Base-by-base conservation (phyloP, 2,888 invertebrate genomes). In the Agelastica alni region DNA sequence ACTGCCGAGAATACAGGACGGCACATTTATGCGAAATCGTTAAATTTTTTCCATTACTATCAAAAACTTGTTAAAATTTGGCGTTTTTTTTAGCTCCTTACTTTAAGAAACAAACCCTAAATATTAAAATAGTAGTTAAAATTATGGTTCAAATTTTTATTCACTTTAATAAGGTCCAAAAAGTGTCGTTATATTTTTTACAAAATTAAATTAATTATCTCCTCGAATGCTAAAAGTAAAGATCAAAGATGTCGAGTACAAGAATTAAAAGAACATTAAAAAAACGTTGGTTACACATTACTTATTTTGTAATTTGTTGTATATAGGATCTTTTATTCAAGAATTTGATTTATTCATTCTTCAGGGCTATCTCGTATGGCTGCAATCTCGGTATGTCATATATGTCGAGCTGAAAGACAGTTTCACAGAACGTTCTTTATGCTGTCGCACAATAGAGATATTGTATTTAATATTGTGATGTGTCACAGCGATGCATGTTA, bases 401-500 rank as follows among this genome's bases (percentile, higher is more conserved):
- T n/a, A 66, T 65, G 61, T 48, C 60, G 58, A 62, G 60, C 51
- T 53, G 52, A 62, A 62, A 56, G 65, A 66, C 63, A 63, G 61
- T 58, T 56, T 60, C 52, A 70, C 66, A 70, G 67, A 67, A 61
- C 63, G 59, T 63, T 67, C 70, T 67, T 70, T 71, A 68, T 70
- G 57, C 57, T 56, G 45, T 56, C 55, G 39, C 60, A 71, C 70
- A 70, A 71, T 69, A 65, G 62, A 59, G 64, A 67, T 66, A 67
- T 66, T 71, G 70, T 70, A 59, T 66, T 62, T 63, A 63, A 64
- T 65, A 66, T 66, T 66, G 65, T 65, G 68, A 67, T 68, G 68
- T 69, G 68, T 69, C 70, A 70, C 68, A 65, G 53, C 51, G 47
- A 64, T 62, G 61, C 63, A 67, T 63, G 63, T 69, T 66, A 67